These are phyloP conservation scores for Bombus affinis DNA, from an alignment of 1,140 invertebrate species.

Conservation along the genomic window DNA sequence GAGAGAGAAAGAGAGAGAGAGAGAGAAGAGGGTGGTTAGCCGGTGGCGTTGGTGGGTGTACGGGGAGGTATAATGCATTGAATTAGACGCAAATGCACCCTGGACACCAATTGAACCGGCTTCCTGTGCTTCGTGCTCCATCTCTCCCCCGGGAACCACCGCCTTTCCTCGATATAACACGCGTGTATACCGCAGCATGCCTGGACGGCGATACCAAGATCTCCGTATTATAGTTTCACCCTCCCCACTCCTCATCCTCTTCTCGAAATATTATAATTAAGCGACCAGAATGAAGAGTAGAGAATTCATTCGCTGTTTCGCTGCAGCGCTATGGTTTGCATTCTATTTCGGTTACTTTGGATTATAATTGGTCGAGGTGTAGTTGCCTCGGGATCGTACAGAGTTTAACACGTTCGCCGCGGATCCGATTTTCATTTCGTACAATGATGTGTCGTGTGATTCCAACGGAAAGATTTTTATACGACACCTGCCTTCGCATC, in stretches of 20 bases:
- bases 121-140: constrained; percentile 77
- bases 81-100: constrained; percentile 81
- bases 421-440: no score
- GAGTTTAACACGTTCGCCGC: no score
- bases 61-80: constrained; percentile 78
- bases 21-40: constrained; percentile 34
- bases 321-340: not conserved
- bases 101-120: constrained; percentile 78
- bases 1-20: not conserved
- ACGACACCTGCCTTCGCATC: no score
- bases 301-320: not conserved
- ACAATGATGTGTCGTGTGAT: no score
- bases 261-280: constrained; percentile 6
- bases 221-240: not conserved
- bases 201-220: constrained; percentile 41
- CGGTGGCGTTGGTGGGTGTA: constrained; percentile 54
- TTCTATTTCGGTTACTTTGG: no score
- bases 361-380: no score
- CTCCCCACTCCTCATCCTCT: no score
- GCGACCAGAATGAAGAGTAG: not conserved
- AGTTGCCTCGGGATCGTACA: no score
- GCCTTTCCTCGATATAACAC: constrained; percentile 60
- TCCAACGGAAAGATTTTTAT: no score
- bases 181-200: constrained; percentile 57
- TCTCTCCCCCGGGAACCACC: constrained; percentile 73